Conservation (phyloP, 2,113 vertebrate genomes). For the Agapornis roseicollis region DNA sequence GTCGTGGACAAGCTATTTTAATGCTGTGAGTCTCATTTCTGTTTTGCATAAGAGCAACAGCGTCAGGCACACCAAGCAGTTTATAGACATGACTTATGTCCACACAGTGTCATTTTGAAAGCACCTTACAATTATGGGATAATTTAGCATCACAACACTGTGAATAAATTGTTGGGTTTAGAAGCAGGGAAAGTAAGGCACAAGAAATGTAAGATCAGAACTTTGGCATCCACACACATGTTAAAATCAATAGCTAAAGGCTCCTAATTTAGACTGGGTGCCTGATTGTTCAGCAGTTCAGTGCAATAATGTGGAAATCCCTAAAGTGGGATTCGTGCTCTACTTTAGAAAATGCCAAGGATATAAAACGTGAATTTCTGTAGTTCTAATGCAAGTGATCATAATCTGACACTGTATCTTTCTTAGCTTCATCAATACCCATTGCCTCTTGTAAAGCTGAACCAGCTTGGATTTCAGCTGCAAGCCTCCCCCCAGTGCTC, state of each 20-base stretch:
- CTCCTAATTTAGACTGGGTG: not conserved
- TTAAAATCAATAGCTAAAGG: not conserved
- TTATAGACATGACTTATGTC: not conserved
- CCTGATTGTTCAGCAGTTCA: not conserved
- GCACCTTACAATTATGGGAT: not conserved
- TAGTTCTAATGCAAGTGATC: not conserved
- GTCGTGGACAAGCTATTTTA: not conserved
- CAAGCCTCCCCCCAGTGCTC: not conserved
- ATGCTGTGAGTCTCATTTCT: not conserved
- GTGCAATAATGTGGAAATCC: not conserved
- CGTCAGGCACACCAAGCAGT: not conserved
- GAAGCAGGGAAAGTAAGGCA: not conserved
- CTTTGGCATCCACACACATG: not conserved
- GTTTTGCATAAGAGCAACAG: not conserved
- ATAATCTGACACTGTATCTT: not conserved
- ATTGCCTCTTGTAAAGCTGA: not conserved
- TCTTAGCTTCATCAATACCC: not conserved
- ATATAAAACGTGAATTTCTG: not conserved
- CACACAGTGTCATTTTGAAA: not conserved
- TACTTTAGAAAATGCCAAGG: not conserved
- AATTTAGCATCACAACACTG: not conserved
- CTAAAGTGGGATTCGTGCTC: not conserved
- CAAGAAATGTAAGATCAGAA: not conserved
- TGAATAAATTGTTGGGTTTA: not conserved
- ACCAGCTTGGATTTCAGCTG: not conserved